Evolutionary conservation across 2,888 invertebrate genomes (phyloP).

Genomic region (Rhamnusium bicolor): DNA sequence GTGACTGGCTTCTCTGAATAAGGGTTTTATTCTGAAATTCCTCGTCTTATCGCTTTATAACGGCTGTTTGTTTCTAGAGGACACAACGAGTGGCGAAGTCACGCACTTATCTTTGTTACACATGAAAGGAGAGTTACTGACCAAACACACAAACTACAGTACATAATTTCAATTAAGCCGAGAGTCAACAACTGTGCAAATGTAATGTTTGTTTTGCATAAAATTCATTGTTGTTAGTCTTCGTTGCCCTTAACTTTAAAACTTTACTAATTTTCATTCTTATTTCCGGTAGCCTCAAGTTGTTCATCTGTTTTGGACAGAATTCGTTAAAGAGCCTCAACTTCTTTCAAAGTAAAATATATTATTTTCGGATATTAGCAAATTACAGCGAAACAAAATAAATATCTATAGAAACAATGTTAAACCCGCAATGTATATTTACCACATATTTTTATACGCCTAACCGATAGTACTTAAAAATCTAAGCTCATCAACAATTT

Average conservation of each 20-base stretch:
- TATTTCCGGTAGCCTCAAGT: neutral
- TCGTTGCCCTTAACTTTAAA: neutral
- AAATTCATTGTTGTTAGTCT: slow-evolving; percentile 33
- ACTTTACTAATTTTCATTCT: neutral
- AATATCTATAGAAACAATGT: too few relatives aligned
- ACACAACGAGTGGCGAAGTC: slow-evolving; percentile 34
- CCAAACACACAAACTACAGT: slow-evolving; percentile 42
- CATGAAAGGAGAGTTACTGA: slow-evolving; percentile 46
- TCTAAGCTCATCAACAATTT: too few relatives aligned
- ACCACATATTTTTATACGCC: too few relatives aligned
- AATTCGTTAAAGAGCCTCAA: neutral
- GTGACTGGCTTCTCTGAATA: slow-evolving; percentile 20
- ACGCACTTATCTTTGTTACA: slow-evolving; percentile 50
- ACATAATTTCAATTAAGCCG: slow-evolving; percentile 42
- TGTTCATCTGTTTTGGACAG: neutral
- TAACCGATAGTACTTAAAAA: too few relatives aligned
- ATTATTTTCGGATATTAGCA: too few relatives aligned
- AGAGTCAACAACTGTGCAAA: slow-evolving; percentile 44
- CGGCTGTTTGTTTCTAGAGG: slow-evolving; percentile 27
- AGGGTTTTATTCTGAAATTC: neutral
- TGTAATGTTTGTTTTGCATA: slow-evolving; percentile 28
- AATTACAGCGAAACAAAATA: too few relatives aligned
- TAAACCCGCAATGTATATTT: too few relatives aligned
- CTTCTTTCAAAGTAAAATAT: too few relatives aligned
- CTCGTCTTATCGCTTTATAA: slow-evolving; percentile 16